phyloP scores from a whole-genome alignment of 2,113 vertebrate species.

The Paraplagusia blochii region DNA sequence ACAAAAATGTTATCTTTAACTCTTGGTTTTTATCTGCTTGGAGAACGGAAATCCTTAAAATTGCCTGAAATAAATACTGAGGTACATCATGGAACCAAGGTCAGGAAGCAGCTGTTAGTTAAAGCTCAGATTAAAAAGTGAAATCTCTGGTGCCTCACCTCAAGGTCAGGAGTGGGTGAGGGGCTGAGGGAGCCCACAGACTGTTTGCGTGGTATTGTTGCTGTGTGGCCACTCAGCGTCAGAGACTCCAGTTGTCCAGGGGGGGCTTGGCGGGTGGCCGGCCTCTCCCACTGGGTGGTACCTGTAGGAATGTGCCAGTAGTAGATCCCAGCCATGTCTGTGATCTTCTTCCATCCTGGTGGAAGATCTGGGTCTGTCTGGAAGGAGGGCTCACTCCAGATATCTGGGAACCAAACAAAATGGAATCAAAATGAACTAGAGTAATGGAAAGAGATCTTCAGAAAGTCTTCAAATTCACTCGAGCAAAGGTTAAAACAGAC shows the following conservation, averaged over 20 bases:
- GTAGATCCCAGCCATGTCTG: constrained; percentile 90
- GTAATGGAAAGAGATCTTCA: not conserved
- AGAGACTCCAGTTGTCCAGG: constrained; percentile 62
- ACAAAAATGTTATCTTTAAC: too few relatives aligned
- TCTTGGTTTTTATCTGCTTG: too few relatives aligned
- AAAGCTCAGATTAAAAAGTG: not conserved
- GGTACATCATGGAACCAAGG: too few relatives aligned
- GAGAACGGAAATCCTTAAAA: too few relatives aligned
- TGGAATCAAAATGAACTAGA: not conserved
- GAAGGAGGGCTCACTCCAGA: constrained; percentile 94
- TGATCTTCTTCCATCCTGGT: constrained; percentile 97
- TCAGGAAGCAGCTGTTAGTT: not conserved
- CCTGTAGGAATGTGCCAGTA: constrained; percentile 99
- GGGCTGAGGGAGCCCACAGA: constrained; percentile 87
- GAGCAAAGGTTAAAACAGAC: not conserved
- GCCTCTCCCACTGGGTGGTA: constrained; percentile 95
- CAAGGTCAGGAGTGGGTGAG: constrained; percentile 89
- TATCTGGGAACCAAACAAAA: constrained; percentile 72
- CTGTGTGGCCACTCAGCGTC: constrained; percentile 26
- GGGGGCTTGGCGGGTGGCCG: constrained; percentile 74
- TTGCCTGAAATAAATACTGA: not conserved
- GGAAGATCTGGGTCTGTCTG: constrained; percentile 94
- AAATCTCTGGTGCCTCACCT: constrained; percentile 62
- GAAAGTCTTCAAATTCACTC: not conserved
- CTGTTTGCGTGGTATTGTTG: constrained; percentile 73